A percentile compares a stretch with the other conserved stretches of the same genome.
Evolutionary conservation across 2,888 invertebrate genomes (phyloP).

Genomic region (Andrena flavipes): DNA sequence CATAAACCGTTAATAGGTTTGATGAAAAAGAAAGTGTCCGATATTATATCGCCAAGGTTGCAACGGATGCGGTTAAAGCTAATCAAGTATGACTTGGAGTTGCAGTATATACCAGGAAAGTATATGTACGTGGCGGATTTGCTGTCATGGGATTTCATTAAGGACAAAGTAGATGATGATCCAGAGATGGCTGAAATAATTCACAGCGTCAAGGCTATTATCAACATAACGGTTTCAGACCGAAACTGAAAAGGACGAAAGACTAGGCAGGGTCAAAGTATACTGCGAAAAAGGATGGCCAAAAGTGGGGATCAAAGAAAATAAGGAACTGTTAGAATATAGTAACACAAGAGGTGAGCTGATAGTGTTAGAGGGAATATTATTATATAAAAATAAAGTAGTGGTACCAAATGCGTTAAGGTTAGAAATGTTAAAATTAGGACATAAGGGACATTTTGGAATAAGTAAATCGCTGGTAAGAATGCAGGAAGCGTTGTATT

Average conservation of each 20-base stretch:
- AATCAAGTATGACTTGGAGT: background rate
- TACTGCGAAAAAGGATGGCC: background rate
- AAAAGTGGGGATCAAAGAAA: background rate
- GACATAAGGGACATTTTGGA: background rate
- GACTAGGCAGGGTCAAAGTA: background rate
- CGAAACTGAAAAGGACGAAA: background rate
- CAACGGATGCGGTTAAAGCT: background rate
- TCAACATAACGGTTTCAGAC: background rate
- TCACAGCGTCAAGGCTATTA: background rate
- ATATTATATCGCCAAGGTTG: background rate
- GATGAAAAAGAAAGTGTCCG: background rate
- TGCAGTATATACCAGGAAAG: background rate
- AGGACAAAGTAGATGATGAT: background rate
- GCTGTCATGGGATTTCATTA: background rate
- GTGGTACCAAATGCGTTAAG: background rate
- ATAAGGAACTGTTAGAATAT: background rate
- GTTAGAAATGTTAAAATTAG: background rate
- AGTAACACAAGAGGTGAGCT: background rate
- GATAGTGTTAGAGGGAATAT: background rate
- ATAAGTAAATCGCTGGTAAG: background rate
- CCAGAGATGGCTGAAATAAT: background rate
- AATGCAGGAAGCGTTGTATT: background rate
- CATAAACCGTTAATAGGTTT: slow-evolving; percentile 2
- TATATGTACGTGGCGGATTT: background rate
- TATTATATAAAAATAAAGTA: background rate